phyloP scores from a whole-genome alignment of 2,797 vertebrate genomes.

The Cyclura pinguis region DNA sequence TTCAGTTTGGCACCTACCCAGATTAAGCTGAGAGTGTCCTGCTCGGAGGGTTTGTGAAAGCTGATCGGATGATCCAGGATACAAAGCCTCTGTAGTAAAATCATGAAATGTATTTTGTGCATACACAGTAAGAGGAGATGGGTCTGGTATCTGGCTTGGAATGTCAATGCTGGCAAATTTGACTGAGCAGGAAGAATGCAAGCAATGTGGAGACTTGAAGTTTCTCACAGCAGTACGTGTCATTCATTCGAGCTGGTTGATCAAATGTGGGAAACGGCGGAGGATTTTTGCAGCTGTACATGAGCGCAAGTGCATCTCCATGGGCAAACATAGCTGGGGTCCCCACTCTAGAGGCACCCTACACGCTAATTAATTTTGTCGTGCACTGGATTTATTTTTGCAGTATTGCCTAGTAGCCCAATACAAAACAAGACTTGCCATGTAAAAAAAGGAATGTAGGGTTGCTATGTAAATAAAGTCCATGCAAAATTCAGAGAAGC shows the following conservation, averaged over 20 bases:
- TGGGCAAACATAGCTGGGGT: background rate
- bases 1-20: constrained; percentile 59
- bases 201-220: constrained; percentile 43
- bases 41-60: constrained; percentile 53
- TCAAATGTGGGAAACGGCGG: constrained; percentile 56
- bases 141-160: constrained; percentile 53
- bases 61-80: constrained; percentile 40
- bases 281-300: constrained; percentile 41
- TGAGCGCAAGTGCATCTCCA: background rate
- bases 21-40: constrained; percentile 42
- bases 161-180: constrained; percentile 47
- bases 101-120: constrained; percentile 52
- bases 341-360: background rate
- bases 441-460: background rate
- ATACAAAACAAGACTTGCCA: background rate
- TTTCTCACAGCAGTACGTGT: constrained; percentile 42
- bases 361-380: background rate
- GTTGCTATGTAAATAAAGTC: background rate
- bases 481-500: background rate
- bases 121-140: constrained; percentile 58
- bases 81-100: constrained; percentile 66
- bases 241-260: constrained; percentile 57
- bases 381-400: constrained; percentile 2
- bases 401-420: background rate
- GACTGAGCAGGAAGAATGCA: constrained; percentile 46